phyloP scores from a whole-genome alignment of 2,888 invertebrate species.

The Lasioglossum vierecki region DNA sequence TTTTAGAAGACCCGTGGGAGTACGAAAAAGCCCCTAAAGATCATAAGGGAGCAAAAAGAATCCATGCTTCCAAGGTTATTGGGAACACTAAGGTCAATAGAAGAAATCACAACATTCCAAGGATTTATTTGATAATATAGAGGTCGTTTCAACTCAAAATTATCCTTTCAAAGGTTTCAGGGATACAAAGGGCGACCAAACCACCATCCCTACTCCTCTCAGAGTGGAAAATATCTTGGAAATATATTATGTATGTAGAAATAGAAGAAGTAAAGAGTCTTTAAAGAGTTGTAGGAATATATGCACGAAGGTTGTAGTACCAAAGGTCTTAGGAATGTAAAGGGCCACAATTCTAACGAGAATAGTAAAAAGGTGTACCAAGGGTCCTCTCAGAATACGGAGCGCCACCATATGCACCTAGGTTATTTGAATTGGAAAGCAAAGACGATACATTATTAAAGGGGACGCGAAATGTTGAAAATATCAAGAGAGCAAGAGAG shows the following conservation, averaged over 20 bases:
- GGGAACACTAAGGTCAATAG: not conserved
- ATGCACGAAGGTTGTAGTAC: not conserved
- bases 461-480: not conserved
- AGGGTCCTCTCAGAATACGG: not conserved
- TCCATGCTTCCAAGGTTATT: no score
- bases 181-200: not conserved
- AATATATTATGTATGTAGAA: not conserved
- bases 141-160: no score
- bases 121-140: no score
- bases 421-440: not conserved
- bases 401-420: not conserved
- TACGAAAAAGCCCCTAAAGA: no score
- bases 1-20: not conserved
- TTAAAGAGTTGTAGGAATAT: not conserved
- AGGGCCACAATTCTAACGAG: not conserved
- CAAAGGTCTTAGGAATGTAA: not conserved
- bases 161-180: not conserved
- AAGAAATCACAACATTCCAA: no score
- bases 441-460: not conserved
- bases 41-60: no score
- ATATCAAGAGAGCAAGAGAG: not conserved
- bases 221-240: not conserved
- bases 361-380: not conserved
- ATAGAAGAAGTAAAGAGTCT: not conserved
- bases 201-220: no score